A percentile compares a stretch with the other conserved stretches of the same genome.
These are phyloP conservation scores for Montipora sp. DNA, from an alignment of 64 coral and sea anemone species.

Conservation along the genomic window DNA sequence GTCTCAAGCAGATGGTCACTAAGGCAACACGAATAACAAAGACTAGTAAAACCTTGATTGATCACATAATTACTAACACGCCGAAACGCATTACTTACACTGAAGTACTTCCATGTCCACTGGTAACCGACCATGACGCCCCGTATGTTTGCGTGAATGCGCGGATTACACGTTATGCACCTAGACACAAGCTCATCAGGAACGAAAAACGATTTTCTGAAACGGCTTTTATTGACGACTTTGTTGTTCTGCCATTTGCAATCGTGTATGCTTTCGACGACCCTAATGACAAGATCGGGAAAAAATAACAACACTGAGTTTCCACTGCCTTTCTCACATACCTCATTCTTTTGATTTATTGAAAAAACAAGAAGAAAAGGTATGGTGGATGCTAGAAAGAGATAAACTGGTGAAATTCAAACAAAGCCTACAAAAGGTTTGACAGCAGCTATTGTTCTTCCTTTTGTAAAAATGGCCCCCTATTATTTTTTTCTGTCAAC, in stretches of 20 bases:
- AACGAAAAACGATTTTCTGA: constrained; percentile 53
- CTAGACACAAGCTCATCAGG: constrained; percentile 58
- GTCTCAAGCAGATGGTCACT: no score
- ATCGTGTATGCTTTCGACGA: constrained; percentile 62
- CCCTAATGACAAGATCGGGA: constrained; percentile 43
- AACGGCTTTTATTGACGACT: constrained; percentile 48
- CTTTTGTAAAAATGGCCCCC: no score
- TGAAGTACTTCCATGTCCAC: constrained; percentile 53
- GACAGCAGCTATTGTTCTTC: no score
- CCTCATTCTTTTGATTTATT: no score
- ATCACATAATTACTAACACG: constrained; percentile 74
- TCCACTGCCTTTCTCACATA: no score
- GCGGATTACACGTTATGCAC: constrained; percentile 47
- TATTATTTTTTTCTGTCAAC: no score
- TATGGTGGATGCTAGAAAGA: no score
- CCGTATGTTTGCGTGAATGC: constrained; percentile 56
- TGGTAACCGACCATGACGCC: constrained; percentile 46
- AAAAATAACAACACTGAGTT: no score
- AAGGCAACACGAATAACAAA: no score
- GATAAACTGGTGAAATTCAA: no score
- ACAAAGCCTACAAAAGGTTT: no score
- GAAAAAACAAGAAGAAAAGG: no score
- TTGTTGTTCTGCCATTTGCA: constrained; percentile 43
- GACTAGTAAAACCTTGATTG: constrained; percentile 29
- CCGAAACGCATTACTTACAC: constrained; percentile 43